These are phyloP conservation scores for Muscidifurax raptorellus DNA, from an alignment of 1,140 invertebrate genomes.

Conservation along the genomic window DNA sequence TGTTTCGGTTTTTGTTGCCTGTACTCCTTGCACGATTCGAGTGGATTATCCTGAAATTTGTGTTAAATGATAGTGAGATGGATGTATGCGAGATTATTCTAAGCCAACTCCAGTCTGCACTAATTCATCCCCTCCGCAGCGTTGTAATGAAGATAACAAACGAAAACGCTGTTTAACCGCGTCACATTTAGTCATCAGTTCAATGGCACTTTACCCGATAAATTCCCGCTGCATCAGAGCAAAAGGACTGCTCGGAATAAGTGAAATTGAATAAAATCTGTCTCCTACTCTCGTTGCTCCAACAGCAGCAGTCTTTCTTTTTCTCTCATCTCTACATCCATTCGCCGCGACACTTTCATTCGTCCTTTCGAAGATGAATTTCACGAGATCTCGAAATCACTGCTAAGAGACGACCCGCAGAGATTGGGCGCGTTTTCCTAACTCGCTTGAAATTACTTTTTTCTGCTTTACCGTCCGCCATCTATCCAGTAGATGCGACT, in stretches of 20 bases:
- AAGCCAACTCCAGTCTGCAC: too few species aligned
- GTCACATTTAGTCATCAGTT: not conserved
- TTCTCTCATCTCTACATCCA: not conserved
- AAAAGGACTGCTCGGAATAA: not conserved
- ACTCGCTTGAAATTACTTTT: constrained; percentile 58
- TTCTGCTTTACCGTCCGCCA: not conserved
- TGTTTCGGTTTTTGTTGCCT: too few species aligned
- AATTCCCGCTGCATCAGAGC: not conserved
- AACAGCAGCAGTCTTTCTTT: not conserved
- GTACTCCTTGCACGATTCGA: too few species aligned
- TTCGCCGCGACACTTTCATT: constrained; percentile 38
- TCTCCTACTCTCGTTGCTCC: not conserved
- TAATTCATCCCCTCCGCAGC: too few species aligned
- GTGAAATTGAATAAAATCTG: constrained; percentile 17
- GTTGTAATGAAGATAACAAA: too few species aligned
- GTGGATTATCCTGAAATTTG: too few species aligned
- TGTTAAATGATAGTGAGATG: too few species aligned
- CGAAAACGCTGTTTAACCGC: too few species aligned
- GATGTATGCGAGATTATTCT: too few species aligned
- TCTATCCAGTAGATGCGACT: too few species aligned
- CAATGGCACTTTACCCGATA: constrained; percentile 29
- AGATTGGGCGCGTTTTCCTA: constrained; percentile 21
- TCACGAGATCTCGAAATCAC: constrained; percentile 57
- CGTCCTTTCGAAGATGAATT: constrained; percentile 46
- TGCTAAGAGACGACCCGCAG: constrained; percentile 51